Base-by-base conservation (phyloP, 2,113 vertebrate species). In the Colistium nudipinnis region DNA sequence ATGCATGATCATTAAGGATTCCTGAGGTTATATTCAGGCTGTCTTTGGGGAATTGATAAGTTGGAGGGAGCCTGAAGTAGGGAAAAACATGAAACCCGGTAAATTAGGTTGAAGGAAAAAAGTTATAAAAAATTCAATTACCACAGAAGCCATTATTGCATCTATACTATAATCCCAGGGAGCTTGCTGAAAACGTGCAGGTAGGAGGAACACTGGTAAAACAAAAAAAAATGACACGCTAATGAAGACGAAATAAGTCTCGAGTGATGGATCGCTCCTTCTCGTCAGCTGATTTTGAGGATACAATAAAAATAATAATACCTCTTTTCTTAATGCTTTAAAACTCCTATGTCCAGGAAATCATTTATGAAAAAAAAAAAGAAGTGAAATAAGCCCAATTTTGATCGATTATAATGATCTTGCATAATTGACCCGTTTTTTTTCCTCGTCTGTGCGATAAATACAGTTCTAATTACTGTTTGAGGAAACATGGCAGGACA, bases 171-270 rank as follows among this genome's bases (percentile, higher is more conserved):
- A 66, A 85, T 70, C 55, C 57, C 68, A 17, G 13, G 72, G 64
- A 51, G 41, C n/a, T 39, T 53, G 27, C 41, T 6, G 22, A 51
- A 51, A 61, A 57, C 39, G 17, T 11, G 31, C 16, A 38, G 51
- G 62, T 49, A 19, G 68, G 63, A 22, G 19, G 57, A 75, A 74
- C 53, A 11, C 13, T 9, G 5, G 11, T n/a, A n/a, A n/a, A 16
- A 45, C 49, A 38, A 62, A 38, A 48, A 56, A 39, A 77, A 80
- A 68, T 35, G 62, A 83, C 69, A 82, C 56, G 6, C 62, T 78
- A 84, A 85, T 56, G 6, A 78, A 81, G 77, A 78, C 62, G 38
- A 81, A 80, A 84, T 87, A 54, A 65, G 65, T 30, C 24, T 47
- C 33, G n/a, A n/a, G n/a, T n/a, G n/a, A n/a, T n/a, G n/a, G n/a